Conservation (phyloP, 2,888 invertebrate species). For the Acrocyrtus sp. region DNA sequence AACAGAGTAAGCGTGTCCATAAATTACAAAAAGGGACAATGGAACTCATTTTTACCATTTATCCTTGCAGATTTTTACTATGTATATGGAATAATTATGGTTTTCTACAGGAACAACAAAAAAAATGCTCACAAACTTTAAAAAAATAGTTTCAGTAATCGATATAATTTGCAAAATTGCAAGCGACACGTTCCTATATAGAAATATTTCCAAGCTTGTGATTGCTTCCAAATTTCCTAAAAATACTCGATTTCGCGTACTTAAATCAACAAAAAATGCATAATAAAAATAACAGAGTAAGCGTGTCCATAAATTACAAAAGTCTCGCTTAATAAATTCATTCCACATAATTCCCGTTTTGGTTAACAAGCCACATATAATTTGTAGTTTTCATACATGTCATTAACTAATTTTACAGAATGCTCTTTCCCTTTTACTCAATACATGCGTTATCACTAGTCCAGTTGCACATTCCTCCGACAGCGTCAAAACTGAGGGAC, state of each 20-base stretch:
- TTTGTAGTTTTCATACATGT: no score
- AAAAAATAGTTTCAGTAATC: not conserved
- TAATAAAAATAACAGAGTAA: not conserved
- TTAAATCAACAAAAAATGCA: not conserved
- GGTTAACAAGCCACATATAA: no score
- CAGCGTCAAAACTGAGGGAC: slow-evolving; percentile 86
- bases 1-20: not conserved
- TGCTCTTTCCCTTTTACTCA: slow-evolving; percentile 33
- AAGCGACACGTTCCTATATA: not conserved
- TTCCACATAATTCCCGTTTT: slow-evolving; percentile 1
- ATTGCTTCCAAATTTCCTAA: no score
- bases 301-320: slow-evolving; percentile 13
- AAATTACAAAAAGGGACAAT: not conserved
- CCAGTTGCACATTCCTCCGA: slow-evolving; percentile 86
- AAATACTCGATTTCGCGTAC: no score
- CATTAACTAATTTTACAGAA: not conserved
- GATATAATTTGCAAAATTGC: not conserved
- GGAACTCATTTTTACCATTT: not conserved
- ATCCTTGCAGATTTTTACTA: no score
- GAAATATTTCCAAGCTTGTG: no score
- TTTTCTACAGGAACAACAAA: not conserved
- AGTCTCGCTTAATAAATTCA: not conserved
- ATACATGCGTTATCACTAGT: slow-evolving; percentile 55
- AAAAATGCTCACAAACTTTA: no score
- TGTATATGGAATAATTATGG: no score